Conservation (phyloP, 2,888 invertebrate genomes). For the Trichogramma dendrolimi region DNA sequence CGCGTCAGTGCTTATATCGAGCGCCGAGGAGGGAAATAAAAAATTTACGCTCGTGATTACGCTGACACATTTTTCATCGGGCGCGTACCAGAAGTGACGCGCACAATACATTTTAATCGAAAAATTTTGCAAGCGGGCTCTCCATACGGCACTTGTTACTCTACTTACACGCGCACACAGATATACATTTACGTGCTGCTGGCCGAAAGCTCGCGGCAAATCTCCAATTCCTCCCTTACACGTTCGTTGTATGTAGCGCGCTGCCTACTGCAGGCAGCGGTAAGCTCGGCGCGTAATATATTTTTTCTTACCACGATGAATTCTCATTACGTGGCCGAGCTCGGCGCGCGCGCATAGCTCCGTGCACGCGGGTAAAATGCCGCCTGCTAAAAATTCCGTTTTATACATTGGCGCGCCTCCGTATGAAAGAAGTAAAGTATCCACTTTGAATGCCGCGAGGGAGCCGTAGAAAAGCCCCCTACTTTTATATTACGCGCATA, state of each 20-base stretch:
- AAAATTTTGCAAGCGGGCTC: too few relatives aligned
- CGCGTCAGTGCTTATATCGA: too few relatives aligned
- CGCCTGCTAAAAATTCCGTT: slow-evolving; percentile 13
- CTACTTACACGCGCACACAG: too few relatives aligned
- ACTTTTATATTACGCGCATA: slow-evolving; percentile 12
- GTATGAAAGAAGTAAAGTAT: slow-evolving; percentile 1
- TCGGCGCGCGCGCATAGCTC: background rate
- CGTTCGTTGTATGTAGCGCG: too few relatives aligned
- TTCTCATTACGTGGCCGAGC: slow-evolving; percentile 5
- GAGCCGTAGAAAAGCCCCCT: background rate
- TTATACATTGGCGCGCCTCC: background rate
- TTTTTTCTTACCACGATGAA: slow-evolving; percentile 7
- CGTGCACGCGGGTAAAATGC: background rate
- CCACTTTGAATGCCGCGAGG: slow-evolving; percentile 8
- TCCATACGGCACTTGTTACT: too few relatives aligned
- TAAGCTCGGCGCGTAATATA: too few relatives aligned
- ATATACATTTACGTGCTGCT: too few relatives aligned
- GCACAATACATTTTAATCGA: too few relatives aligned
- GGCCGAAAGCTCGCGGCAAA: too few relatives aligned
- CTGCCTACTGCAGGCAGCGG: too few relatives aligned
- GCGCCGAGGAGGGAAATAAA: background rate
- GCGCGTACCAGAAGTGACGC: too few relatives aligned
- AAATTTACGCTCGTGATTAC: background rate
- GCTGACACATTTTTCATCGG: slow-evolving; percentile 9
- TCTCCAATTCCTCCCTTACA: too few relatives aligned